phyloP scores from a whole-genome alignment of 1,140 invertebrate genomes.

The Drosophila gunungcola region DNA sequence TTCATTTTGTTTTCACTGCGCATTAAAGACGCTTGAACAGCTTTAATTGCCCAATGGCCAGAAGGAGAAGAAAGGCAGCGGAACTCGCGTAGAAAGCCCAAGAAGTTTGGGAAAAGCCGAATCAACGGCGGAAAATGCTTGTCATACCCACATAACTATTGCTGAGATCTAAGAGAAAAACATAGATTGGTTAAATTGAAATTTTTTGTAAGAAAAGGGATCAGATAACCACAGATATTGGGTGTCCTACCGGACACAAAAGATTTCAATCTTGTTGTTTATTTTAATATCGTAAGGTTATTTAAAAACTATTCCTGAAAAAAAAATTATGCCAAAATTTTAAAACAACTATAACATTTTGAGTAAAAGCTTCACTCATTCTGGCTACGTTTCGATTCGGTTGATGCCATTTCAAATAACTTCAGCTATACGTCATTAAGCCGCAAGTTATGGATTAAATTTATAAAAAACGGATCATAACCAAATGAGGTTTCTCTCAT shows the following conservation, averaged over 20 bases:
- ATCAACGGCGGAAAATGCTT: constrained; percentile 17
- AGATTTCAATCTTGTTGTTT: too few relatives aligned
- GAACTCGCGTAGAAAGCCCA: constrained; percentile 56
- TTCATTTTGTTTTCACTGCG: constrained; percentile 80
- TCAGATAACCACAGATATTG: background rate
- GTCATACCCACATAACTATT: constrained; percentile 12
- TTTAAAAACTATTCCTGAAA: too few relatives aligned
- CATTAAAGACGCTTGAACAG: constrained; percentile 79
- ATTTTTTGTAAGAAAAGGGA: constrained; percentile 3
- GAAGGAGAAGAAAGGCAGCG: constrained; percentile 35
- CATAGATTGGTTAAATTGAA: background rate
- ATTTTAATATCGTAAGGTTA: too few relatives aligned
- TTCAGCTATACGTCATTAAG: too few relatives aligned
- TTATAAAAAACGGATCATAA: too few relatives aligned
- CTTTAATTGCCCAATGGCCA: constrained; percentile 74
- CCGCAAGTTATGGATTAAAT: too few relatives aligned
- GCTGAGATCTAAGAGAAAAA: constrained; percentile 10
- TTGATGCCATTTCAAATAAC: too few relatives aligned
- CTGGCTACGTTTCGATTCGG: too few relatives aligned
- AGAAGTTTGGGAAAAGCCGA: constrained; percentile 32
- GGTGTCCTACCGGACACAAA: background rate
- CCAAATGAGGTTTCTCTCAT: too few relatives aligned
- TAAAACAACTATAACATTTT: too few relatives aligned
- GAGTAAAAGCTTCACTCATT: too few relatives aligned
- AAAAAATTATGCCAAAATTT: too few relatives aligned